Evolutionary conservation across 2,113 vertebrate species (phyloP).

Genomic region (Crotalus helleri): DNA sequence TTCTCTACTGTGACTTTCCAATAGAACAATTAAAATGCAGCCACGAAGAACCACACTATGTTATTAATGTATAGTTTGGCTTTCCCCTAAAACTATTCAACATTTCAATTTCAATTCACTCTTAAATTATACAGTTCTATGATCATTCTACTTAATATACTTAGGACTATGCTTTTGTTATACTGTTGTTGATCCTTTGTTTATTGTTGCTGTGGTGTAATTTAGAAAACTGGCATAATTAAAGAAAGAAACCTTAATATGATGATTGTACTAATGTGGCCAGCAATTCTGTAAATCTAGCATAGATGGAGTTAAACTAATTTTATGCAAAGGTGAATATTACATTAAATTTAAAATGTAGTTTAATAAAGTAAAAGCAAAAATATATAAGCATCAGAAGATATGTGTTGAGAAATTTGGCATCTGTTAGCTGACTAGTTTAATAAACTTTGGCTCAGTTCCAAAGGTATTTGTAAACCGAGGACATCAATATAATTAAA

Average conservation of each 20-base stretch:
- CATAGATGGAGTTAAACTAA: not conserved
- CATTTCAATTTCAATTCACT: not conserved
- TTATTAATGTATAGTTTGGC: not conserved
- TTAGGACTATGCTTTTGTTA: not conserved
- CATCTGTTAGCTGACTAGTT: not conserved
- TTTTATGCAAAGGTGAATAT: not conserved
- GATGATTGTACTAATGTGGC: not conserved
- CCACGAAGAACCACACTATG: not conserved
- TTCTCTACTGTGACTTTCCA: not conserved
- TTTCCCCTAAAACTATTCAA: not conserved
- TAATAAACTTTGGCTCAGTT: not conserved
- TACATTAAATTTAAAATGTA: not conserved
- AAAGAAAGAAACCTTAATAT: not conserved
- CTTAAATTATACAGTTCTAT: not conserved
- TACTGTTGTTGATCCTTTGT: not conserved
- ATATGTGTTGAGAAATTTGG: not conserved
- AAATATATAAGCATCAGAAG: not conserved
- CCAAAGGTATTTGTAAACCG: not conserved
- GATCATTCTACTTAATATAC: not conserved
- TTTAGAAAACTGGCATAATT: not conserved
- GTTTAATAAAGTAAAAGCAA: not conserved
- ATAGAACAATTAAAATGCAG: not conserved
- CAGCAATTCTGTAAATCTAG: not conserved
- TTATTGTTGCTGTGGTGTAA: not conserved
- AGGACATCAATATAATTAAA: constrained; percentile 4